Conservation (phyloP, 2,888 invertebrate genomes). For the Latrodectus hesperus region DNA sequence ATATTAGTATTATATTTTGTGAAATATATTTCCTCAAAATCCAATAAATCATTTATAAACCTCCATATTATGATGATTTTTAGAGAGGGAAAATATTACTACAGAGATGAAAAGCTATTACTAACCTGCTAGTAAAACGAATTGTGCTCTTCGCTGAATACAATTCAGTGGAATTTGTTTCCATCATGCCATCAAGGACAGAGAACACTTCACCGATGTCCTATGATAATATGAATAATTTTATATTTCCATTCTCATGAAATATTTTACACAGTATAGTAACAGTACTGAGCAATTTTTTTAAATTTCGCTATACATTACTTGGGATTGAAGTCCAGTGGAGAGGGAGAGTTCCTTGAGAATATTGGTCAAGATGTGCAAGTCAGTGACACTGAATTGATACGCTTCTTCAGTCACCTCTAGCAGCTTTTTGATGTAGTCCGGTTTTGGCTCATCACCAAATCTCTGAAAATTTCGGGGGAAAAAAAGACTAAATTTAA, state of each 20-base stretch:
- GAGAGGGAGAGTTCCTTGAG: constrained; percentile 11
- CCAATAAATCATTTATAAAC: too few species aligned
- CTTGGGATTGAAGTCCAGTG: constrained; percentile 5
- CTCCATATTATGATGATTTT: too few species aligned
- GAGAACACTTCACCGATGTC: constrained; percentile 31
- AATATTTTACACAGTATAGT: too few species aligned
- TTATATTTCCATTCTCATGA: not conserved
- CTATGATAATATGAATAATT: constrained; percentile 8
- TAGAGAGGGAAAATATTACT: too few species aligned
- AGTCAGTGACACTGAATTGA: constrained; percentile 28
- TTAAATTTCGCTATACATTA: not conserved
- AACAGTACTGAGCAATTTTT: too few species aligned
- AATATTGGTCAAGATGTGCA: constrained; percentile 33
- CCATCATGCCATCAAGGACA: constrained; percentile 26
- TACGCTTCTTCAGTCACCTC: not conserved
- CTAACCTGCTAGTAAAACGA: constrained; percentile 42
- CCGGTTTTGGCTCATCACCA: not conserved
- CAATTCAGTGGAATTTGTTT: constrained; percentile 30
- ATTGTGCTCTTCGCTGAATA: constrained; percentile 38
- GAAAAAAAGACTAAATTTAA: not conserved
- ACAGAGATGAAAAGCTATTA: not conserved
- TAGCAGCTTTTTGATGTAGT: constrained; percentile 10
- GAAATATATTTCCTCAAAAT: too few species aligned
- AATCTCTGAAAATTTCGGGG: constrained; percentile 16
- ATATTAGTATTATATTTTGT: too few species aligned